Evolutionary conservation across 2,797 vertebrate genomes (phyloP).

Genomic region (Cyprinella venusta): DNA sequence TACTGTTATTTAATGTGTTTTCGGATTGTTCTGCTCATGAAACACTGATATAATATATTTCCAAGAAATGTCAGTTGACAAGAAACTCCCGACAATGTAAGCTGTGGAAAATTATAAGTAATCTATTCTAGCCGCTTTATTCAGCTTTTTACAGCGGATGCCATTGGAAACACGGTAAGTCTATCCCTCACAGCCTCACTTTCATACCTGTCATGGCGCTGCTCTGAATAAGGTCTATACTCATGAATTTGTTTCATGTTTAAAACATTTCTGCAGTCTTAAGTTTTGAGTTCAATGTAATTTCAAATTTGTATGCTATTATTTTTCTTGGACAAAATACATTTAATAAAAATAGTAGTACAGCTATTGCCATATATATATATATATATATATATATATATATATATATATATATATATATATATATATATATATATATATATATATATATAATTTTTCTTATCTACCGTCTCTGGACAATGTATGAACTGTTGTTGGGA

Average conservation of each 20-base stretch:
- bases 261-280: neutral
- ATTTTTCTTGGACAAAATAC: neutral
- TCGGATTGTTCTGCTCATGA: too few relatives aligned
- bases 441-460: neutral
- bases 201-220: too few relatives aligned
- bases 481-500: neutral
- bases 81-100: too few relatives aligned
- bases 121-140: too few relatives aligned
- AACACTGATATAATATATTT: too few relatives aligned
- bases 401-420: neutral
- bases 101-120: too few relatives aligned
- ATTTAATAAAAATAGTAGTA: neutral
- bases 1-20: too few relatives aligned
- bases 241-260: slow-evolving; percentile 8
- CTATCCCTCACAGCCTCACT: too few relatives aligned
- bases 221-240: too few relatives aligned
- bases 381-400: neutral
- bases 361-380: neutral
- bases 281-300: neutral
- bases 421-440: neutral
- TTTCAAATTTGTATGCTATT: neutral
- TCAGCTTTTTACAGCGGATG: too few relatives aligned
- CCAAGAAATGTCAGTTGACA: too few relatives aligned
- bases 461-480: neutral
- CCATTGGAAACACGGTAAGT: too few relatives aligned